Percentiles rank a stretch among this genome's conserved stretches.
Evolutionary conservation across 2,888 invertebrate genomes (phyloP).

Genomic region (Thyatira batis): DNA sequence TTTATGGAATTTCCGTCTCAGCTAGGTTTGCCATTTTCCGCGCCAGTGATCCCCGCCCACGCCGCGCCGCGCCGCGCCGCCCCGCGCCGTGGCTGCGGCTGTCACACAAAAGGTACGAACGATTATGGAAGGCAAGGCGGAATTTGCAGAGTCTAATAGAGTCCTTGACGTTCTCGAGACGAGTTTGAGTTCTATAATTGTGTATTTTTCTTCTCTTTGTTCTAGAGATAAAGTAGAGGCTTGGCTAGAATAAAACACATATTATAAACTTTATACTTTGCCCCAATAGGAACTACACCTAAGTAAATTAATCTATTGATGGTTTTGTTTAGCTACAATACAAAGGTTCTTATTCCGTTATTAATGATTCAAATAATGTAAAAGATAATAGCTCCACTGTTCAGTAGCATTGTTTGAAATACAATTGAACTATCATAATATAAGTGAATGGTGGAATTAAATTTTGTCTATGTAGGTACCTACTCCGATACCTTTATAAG

Average conservation of each 20-base stretch:
- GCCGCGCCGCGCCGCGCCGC: neutral
- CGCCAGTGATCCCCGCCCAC: slow-evolving; percentile 28
- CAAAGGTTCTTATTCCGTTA: neutral
- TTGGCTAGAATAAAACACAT: too few relatives aligned
- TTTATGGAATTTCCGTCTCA: slow-evolving; percentile 28
- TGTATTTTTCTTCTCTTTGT: slow-evolving; percentile 32
- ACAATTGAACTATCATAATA: neutral
- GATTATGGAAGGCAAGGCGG: slow-evolving; percentile 43
- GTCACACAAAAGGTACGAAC: slow-evolving; percentile 47
- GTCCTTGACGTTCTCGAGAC: slow-evolving; percentile 28
- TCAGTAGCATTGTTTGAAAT: neutral
- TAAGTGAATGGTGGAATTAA: neutral
- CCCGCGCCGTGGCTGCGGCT: neutral
- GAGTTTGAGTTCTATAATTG: slow-evolving; percentile 29
- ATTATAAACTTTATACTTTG: too few relatives aligned
- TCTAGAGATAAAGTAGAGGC: neutral
- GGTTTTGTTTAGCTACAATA: neutral
- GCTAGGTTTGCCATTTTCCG: slow-evolving; percentile 47
- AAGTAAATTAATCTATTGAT: neutral
- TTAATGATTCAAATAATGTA: neutral
- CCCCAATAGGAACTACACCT: neutral
- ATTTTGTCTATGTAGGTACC: too few relatives aligned
- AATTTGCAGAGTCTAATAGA: slow-evolving; percentile 34
- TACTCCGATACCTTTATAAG: neutral
- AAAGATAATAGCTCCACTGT: neutral